These are phyloP conservation scores for Ptyas mucosa DNA, from an alignment of 2,113 vertebrate genomes.

Conservation along the genomic window DNA sequence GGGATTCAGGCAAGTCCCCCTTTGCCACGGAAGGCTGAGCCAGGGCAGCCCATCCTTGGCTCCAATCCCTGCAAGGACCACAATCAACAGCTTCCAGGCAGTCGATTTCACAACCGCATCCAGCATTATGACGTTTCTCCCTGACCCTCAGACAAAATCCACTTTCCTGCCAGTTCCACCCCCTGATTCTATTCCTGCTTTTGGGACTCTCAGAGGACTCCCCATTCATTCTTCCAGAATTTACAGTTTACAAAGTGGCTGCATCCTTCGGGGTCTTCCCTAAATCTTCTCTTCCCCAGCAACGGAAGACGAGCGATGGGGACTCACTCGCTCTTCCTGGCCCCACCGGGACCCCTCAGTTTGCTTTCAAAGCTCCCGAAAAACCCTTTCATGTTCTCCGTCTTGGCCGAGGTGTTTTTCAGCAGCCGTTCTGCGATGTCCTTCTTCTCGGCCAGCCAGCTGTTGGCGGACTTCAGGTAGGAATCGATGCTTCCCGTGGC, in stretches of 20 bases:
- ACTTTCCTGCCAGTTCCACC: neutral
- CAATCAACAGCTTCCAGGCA: neutral
- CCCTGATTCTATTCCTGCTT: neutral
- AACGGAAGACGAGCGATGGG: neutral
- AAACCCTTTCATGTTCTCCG: slow-evolving; percentile 85
- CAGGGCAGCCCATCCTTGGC: neutral
- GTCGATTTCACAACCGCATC: neutral
- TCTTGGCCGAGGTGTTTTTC: slow-evolving; percentile 80
- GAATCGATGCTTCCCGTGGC: slow-evolving; percentile 77
- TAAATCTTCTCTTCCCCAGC: neutral
- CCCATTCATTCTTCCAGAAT: neutral
- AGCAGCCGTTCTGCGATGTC: slow-evolving; percentile 87
- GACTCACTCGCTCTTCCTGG: slow-evolving; percentile 79
- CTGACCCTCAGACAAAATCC: neutral
- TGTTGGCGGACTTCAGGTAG: slow-evolving; percentile 87
- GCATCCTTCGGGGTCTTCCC: neutral
- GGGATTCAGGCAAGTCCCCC: neutral
- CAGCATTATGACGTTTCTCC: no score
- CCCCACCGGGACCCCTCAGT: slow-evolving; percentile 74
- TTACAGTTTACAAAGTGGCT: neutral
- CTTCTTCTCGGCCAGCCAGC: slow-evolving; percentile 90
- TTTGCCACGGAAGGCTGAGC: neutral
- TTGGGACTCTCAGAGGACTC: neutral
- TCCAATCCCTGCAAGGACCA: neutral
- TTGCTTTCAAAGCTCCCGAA: slow-evolving; percentile 93